phyloP scores from a whole-genome alignment of 2,888 invertebrate species.

The Lasioglossum morio region DNA sequence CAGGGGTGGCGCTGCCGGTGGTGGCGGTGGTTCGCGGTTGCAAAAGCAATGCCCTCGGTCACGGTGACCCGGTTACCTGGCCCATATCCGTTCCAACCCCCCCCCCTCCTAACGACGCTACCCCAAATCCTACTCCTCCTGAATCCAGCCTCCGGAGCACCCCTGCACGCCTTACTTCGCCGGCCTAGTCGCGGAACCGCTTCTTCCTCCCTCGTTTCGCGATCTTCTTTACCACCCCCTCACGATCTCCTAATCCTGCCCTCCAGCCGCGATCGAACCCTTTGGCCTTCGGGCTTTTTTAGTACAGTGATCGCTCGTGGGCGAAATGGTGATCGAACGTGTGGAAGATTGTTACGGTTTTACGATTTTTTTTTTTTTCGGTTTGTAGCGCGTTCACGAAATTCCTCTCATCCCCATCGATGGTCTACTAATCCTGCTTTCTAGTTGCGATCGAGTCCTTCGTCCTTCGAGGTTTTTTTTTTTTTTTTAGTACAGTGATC shows the following conservation, averaged over 20 bases:
- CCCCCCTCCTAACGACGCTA: slow-evolving; percentile 37
- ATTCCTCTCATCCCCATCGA: background rate
- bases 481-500: background rate
- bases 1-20: slow-evolving; percentile 52
- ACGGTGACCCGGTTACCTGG: slow-evolving; percentile 80
- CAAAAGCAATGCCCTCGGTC: slow-evolving; percentile 79
- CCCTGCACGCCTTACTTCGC: slow-evolving; percentile 33
- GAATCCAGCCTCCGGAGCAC: slow-evolving; percentile 23
- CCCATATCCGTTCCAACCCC: slow-evolving; percentile 70
- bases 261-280: background rate
- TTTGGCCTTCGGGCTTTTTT: background rate
- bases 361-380: background rate
- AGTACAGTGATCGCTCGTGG: background rate
- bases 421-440: background rate
- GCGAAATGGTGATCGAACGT: background rate
- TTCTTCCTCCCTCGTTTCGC: slow-evolving; percentile 10
- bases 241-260: background rate
- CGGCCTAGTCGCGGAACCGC: slow-evolving; percentile 21
- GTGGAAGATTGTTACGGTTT: background rate
- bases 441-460: background rate
- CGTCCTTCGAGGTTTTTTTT: background rate
- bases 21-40: slow-evolving; percentile 68
- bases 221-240: background rate
- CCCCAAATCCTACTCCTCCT: slow-evolving; percentile 58
- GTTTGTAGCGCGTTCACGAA: background rate